These are phyloP conservation scores for Agapetus fuscipes DNA, from an alignment of 2,888 invertebrate species.

Conservation along the genomic window DNA sequence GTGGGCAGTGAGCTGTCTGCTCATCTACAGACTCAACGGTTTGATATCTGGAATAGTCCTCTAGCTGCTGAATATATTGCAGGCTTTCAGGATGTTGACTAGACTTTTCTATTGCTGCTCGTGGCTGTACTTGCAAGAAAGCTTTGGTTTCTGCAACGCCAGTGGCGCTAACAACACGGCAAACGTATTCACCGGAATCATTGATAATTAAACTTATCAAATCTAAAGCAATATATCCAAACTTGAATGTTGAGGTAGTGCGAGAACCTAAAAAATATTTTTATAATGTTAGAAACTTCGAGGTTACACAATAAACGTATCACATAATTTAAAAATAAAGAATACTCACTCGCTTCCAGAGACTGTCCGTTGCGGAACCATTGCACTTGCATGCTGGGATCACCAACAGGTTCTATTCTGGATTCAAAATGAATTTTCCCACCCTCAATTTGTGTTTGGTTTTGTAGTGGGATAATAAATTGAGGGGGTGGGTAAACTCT, in stretches of 20 bases:
- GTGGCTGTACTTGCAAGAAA: conserved; percentile 67
- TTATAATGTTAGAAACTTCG: too few species aligned
- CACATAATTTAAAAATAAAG: too few species aligned
- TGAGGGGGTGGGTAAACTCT: conserved; percentile 83
- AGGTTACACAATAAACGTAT: too few species aligned
- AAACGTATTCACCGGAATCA: conserved; percentile 86
- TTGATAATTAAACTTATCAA: conserved; percentile 75
- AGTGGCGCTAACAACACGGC: conserved; percentile 76
- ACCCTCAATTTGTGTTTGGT: conserved; percentile 78
- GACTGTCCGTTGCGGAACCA: conserved; percentile 91
- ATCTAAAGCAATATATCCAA: conserved; percentile 94
- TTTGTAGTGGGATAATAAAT: conserved; percentile 80
- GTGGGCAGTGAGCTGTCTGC: conserved; percentile 67
- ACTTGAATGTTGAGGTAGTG: conserved; percentile 90
- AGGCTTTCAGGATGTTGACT: conserved; percentile 88
- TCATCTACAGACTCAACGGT: conserved; percentile 79
- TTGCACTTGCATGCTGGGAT: conserved; percentile 92
- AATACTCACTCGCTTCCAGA: conserved; percentile 82
- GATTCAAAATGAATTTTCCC: conserved; percentile 95
- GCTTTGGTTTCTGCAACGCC: conserved; percentile 84
- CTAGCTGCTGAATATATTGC: conserved; percentile 82
- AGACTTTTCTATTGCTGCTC: conserved; percentile 74
- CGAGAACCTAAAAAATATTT: conserved; percentile 72
- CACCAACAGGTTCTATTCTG: conserved; percentile 92
- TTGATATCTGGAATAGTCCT: conserved; percentile 83